Percentiles rank a stretch among this genome's conserved stretches.
Conservation (phyloP, 2,888 invertebrate genomes). For the Choristoneura rosaceana region DNA sequence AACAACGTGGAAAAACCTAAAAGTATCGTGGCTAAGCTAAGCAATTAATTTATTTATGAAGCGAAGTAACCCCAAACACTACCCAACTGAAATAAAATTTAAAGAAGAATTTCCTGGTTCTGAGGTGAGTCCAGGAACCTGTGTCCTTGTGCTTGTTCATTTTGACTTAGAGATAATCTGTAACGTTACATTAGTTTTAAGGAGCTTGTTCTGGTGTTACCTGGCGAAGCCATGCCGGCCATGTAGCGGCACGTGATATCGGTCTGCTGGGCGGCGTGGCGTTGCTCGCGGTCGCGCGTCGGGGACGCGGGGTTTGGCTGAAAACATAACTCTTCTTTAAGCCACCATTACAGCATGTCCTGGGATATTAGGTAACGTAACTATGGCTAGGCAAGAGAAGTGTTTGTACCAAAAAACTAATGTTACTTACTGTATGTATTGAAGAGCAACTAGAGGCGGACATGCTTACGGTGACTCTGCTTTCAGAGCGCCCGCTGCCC, state of each 20-base stretch:
- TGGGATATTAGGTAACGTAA: too few relatives aligned
- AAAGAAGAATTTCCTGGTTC: too few relatives aligned
- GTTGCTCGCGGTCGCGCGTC: slow-evolving; percentile 63
- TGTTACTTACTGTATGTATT: slow-evolving; percentile 55
- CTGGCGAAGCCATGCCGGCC: slow-evolving; percentile 64
- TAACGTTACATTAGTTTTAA: neutral
- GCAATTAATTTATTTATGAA: too few relatives aligned
- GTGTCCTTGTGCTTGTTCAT: neutral
- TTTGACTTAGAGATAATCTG: too few relatives aligned
- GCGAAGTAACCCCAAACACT: too few relatives aligned
- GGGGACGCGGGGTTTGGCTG: slow-evolving; percentile 41
- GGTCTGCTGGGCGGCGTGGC: slow-evolving; percentile 73
- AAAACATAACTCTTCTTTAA: neutral
- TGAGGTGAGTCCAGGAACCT: neutral
- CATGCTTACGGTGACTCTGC: slow-evolving; percentile 72
- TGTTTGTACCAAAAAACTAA: too few relatives aligned
- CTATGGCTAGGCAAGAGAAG: too few relatives aligned
- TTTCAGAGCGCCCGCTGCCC: slow-evolving; percentile 69
- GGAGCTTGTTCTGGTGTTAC: slow-evolving; percentile 44
- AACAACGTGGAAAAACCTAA: too few relatives aligned
- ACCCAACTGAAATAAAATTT: too few relatives aligned
- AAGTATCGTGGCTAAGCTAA: too few relatives aligned
- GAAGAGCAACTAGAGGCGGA: slow-evolving; percentile 75
- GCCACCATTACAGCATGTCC: neutral
- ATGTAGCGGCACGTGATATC: slow-evolving; percentile 73